Evolutionary conservation across 2,888 invertebrate species (phyloP), one percentile per base, ranked within the genome.

Genomic region (Axea sp.): DNA sequence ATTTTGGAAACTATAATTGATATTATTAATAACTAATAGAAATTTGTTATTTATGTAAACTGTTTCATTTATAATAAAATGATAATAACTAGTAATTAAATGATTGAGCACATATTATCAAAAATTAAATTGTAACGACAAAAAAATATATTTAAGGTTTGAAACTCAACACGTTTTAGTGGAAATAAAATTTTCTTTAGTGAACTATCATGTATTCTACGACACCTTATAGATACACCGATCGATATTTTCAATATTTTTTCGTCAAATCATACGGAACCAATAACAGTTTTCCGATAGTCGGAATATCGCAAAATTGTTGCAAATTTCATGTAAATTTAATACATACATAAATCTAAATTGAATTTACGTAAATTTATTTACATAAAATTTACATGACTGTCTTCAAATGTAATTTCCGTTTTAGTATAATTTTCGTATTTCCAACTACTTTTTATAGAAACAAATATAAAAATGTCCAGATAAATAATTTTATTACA

Each of bases 351-450:
- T 39, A 39, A 39, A 39, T 39, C 39, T 39, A 19, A 39, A 39
- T 39, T 30, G 30, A 47, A 47, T 47, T 47, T 47, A 31, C 47
- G 19, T 47, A 47, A 47, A 47, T 39, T 39, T 22, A 39, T 39
- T 39, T 39, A 11, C 19, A 39, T 39, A 19, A 39, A 19, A 39
- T 39, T 22, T 39, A 39, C 39, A 22, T 47, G 28, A 28, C 45
- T 26, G 15, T 45, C 8, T 9, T 5, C 11, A 8, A 15, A 45
- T 45, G 28, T 45, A 45, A 45, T 43, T 26, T 41, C 26, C 41
- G 12, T 41, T 41, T 12, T n/a, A 8, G 24, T 30, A 24, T 41
- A 41, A 41, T 26, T 41, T 41, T 41, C 30, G 30, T 11, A 30
- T 30, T 30, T 30, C 30, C 2, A 30, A 30, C 30, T 14, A 7